Base-by-base conservation (phyloP, 2,113 vertebrate genomes). In the Clinocottus analis region DNA sequence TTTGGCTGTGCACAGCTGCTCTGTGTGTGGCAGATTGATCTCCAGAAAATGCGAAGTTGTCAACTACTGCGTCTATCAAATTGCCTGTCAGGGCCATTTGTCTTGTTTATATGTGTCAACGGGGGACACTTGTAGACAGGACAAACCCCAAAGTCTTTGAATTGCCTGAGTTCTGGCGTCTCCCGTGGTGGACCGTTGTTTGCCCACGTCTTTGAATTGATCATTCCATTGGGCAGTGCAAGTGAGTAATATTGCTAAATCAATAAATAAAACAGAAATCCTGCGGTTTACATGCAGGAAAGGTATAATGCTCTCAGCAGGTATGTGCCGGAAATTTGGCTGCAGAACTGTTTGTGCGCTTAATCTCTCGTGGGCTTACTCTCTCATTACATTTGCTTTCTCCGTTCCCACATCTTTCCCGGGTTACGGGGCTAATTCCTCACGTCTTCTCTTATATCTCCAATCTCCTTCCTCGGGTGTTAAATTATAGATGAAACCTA, bases 401-500 rank as follows among this genome's bases (percentile, higher is more conserved):
- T 58, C 64, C 39, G 75, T 90, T 87, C 76, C 59, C 47, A 39
- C 55, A 16, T 80, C 82, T 79, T 83, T 85, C 47, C 76, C 64
- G 78, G 91, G 89, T 92, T 90, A 85, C 72, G 66, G 56, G 85
- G 89, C 81, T 92, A 90, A 90, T 87, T 88, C 75, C 83, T 85
- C 89, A 84, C 37, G 69, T 87, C 87, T 89, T 72, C 68, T 81
- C 53, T 83, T 74, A 84, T 85, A 87, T 86, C 77, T 79, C 80
- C 82, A 80, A 77, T 86, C 85, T 84, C 41, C 76, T 84, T 88
- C 51, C 41, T 43, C 3, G 12, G 75, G 84, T 82, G 83, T 90
- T 92, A 87, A 90, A 93, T 92, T 87, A 92, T 92, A 81, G 84
- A 92, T 92, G 91, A 85, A 80, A 79, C 83, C 66, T 82, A 86